Conservation (phyloP, 2,797 vertebrate genomes). For the Lagodon rhomboides region DNA sequence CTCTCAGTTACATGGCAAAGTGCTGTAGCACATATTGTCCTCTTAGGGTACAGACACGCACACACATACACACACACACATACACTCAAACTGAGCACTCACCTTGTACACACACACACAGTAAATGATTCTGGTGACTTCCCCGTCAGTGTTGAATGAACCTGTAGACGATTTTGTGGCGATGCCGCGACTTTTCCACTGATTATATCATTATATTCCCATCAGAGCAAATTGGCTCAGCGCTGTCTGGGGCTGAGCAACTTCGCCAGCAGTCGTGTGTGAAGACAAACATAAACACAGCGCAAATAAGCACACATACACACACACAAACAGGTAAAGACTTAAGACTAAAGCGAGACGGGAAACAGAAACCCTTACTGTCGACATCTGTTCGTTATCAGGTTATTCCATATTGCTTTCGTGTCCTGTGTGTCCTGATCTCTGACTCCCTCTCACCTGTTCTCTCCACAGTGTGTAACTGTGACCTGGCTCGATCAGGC, state of each 20-base stretch:
- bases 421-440: neutral
- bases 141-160: constrained; percentile 44
- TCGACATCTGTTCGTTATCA: constrained; percentile 4
- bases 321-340: constrained; percentile 32
- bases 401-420: neutral
- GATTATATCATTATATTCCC: constrained; percentile 79
- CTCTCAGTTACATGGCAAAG: constrained; percentile 48
- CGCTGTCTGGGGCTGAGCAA: constrained; percentile 58
- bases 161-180: constrained; percentile 35
- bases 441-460: constrained; percentile 20
- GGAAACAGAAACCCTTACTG: neutral
- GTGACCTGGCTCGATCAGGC: constrained; percentile 94
- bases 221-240: constrained; percentile 73
- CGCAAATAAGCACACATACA: constrained; percentile 11
- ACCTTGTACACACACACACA: constrained; percentile 24
- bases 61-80: neutral
- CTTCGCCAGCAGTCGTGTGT: constrained; percentile 53
- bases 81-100: constrained; percentile 9
- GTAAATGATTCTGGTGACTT: constrained; percentile 27
- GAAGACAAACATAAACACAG: constrained; percentile 48
- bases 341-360: neutral
- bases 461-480: constrained; percentile 91
- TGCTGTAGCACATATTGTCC: constrained; percentile 27
- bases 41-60: constrained; percentile 17
- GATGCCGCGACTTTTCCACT: constrained; percentile 65